Conservation (phyloP, 2,113 vertebrate genomes). For the Fukomys damarensis region DNA sequence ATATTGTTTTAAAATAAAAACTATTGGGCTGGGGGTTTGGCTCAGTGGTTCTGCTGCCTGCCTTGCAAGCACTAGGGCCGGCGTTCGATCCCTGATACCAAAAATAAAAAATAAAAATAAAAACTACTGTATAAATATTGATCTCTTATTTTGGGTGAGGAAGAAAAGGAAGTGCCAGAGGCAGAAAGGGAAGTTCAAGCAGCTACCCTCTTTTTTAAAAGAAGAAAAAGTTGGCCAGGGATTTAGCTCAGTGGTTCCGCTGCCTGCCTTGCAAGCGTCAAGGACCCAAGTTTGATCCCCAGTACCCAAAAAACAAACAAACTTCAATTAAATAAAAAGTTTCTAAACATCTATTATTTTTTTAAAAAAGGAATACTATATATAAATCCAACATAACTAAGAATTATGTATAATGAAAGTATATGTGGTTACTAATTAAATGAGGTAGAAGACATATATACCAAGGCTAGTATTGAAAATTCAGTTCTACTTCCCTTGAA, state of each 20-base stretch:
- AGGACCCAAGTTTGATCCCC: too few species aligned
- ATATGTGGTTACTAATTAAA: constrained; percentile 12
- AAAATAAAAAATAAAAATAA: too few species aligned
- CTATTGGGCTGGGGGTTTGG: too few species aligned
- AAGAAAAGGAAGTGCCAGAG: constrained; percentile 25
- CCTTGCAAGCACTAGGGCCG: too few species aligned
- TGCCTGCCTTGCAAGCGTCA: too few species aligned
- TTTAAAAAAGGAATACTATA: neutral
- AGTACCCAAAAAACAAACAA: too few species aligned
- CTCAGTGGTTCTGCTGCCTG: too few species aligned
- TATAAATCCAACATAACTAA: constrained; percentile 15
- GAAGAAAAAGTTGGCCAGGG: neutral
- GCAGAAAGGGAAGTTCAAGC: constrained; percentile 7
- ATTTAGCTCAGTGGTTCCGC: too few species aligned
- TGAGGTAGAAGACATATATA: neutral
- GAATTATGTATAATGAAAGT: neutral
- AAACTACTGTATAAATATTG: neutral
- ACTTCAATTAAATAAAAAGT: too few species aligned
- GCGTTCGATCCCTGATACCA: too few species aligned
- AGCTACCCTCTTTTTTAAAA: neutral
- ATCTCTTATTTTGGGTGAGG: neutral
- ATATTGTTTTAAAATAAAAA: too few species aligned
- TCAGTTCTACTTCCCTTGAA: neutral
- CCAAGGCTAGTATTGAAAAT: neutral
- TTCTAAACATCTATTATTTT: too few species aligned